These are phyloP conservation scores for Silurus aristotelis DNA, from an alignment of 2,797 vertebrate genomes.

Conservation along the genomic window DNA sequence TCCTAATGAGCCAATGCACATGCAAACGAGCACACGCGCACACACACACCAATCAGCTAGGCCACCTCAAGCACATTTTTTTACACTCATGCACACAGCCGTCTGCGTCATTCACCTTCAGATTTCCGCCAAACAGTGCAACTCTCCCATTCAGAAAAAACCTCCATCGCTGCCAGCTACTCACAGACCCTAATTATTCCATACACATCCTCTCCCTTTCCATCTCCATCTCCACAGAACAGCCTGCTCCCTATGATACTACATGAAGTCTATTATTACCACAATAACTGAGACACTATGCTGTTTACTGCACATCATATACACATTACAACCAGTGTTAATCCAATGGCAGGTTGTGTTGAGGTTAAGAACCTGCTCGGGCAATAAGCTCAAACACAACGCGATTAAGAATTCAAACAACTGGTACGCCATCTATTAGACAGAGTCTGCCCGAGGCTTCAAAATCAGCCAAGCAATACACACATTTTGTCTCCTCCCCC, in stretches of 20 bases:
- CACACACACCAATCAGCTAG: conserved; percentile 21
- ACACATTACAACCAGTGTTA: background rate
- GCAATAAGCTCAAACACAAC: conserved; percentile 7
- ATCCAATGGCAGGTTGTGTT: background rate
- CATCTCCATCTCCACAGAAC: conserved; percentile 9
- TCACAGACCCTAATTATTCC: conserved; percentile 21
- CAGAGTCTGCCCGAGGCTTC: background rate
- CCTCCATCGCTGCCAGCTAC: conserved; percentile 30
- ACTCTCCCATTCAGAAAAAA: conserved; percentile 40
- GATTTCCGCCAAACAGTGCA: conserved; percentile 23
- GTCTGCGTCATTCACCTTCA: conserved; percentile 36
- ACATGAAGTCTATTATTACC: conserved; percentile 20
- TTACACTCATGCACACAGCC: conserved; percentile 13
- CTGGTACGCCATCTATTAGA: background rate
- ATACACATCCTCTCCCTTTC: background rate
- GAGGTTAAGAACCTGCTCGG: background rate
- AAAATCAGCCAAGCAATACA: background rate
- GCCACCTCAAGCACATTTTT: conserved; percentile 14
- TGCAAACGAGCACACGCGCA: background rate
- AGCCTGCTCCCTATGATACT: conserved; percentile 26
- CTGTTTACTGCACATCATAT: background rate
- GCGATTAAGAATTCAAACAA: conserved; percentile 10
- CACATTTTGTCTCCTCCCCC: background rate
- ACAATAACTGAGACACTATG: conserved; percentile 19
- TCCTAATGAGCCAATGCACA: conserved; percentile 28